phyloP scores from a whole-genome alignment of 2,888 invertebrate species.

The Notodonta ziczac region DNA sequence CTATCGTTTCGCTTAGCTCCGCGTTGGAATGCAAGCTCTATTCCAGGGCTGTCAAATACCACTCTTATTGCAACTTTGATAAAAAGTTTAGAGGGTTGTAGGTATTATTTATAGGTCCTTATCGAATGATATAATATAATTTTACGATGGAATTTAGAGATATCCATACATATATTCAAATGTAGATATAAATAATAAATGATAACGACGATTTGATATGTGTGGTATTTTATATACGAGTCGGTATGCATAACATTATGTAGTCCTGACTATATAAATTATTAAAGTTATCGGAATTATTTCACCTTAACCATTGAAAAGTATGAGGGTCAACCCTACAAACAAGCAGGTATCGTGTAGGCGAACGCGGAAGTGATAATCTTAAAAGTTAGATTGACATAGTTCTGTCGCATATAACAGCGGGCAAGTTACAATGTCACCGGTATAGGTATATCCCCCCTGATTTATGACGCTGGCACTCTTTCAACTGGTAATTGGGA shows the following conservation, averaged over 20 bases:
- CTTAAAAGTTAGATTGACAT: slow-evolving; percentile 83
- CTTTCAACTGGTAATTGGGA: slow-evolving; percentile 74
- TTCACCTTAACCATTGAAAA: neutral
- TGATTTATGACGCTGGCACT: slow-evolving; percentile 75
- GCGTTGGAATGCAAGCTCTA: slow-evolving; percentile 17
- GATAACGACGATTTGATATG: no score
- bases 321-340: slow-evolving; percentile 52
- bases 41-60: slow-evolving; percentile 41
- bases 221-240: no score
- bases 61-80: slow-evolving; percentile 36
- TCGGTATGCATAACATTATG: no score
- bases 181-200: no score
- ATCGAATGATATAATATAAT: slow-evolving; percentile 8
- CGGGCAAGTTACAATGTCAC: slow-evolving; percentile 73
- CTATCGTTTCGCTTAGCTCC: slow-evolving; percentile 15
- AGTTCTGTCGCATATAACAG: slow-evolving; percentile 75
- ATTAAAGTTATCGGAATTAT: no score
- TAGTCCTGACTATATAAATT: no score
- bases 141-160: no score
- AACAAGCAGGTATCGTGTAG: slow-evolving; percentile 64
- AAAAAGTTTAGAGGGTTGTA: neutral
- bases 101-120: neutral
- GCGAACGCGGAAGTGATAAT: slow-evolving; percentile 77
- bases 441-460: slow-evolving; percentile 52
- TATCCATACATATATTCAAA: no score